Evolutionary conservation across 2,888 invertebrate genomes (phyloP).

Genomic region (Danaus chrysippus): DNA sequence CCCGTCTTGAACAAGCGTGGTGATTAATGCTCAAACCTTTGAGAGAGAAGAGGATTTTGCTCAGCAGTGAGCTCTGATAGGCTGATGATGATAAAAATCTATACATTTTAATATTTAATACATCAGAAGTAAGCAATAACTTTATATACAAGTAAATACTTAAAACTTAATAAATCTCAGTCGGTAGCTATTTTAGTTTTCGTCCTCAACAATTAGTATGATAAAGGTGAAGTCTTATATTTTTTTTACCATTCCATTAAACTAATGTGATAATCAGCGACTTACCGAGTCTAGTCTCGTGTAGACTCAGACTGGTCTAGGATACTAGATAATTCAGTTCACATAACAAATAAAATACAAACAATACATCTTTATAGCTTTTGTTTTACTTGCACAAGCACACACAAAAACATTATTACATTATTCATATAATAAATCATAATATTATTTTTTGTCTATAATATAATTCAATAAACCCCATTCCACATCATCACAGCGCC

Average conservation of each 20-base stretch:
- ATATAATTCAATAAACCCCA: conserved; percentile 38
- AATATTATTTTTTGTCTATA: conserved; percentile 32
- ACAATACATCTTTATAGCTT: conserved; percentile 35
- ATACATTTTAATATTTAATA: too few species aligned
- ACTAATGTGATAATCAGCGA: conserved; percentile 1
- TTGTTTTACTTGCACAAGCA: background rate
- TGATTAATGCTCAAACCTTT: too few species aligned
- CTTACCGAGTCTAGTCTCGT: conserved; percentile 19
- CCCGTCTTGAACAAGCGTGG: too few species aligned
- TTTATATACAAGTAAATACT: too few species aligned
- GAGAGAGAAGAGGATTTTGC: too few species aligned
- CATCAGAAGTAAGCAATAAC: too few species aligned
- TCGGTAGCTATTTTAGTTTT: too few species aligned
- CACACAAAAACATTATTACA: background rate
- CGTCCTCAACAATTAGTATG: too few species aligned
- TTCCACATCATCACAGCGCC: conserved; percentile 51
- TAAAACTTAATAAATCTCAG: too few species aligned
- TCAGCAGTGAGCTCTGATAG: too few species aligned
- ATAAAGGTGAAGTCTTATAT: background rate
- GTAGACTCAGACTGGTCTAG: conserved; percentile 29
- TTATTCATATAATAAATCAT: conserved; percentile 18
- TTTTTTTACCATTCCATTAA: background rate
- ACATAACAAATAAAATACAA: conserved; percentile 27
- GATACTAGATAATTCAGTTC: background rate
- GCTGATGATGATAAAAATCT: too few species aligned